Base-by-base conservation (phyloP, 2,888 invertebrate genomes). In the Terebella lapidaria region DNA sequence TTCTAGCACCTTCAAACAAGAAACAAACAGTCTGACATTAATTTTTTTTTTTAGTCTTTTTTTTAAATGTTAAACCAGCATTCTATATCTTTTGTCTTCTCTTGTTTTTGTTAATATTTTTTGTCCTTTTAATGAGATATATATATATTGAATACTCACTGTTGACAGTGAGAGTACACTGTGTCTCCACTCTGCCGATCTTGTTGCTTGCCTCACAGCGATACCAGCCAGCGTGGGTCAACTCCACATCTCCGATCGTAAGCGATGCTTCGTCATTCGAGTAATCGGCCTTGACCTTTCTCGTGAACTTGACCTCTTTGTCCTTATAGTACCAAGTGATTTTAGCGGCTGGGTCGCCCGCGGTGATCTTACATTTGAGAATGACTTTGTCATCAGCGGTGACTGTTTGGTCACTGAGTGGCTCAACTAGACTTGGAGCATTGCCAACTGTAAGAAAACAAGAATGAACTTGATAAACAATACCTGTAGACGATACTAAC, bases 241-340 rank as follows among this genome's bases (percentile, higher is more conserved):
- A 69, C 58, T 74, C 73, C 4, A 75, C 72, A 54, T 76, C 73
- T 59, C 73, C 88, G 70, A 94, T 88, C 30, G 87, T 87, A 57
- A 96, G 80, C 49, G 60, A 46, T 1, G 63, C 62, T 3, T 54
- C 49, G 30, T 10, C 71, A 53, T 74, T 72, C 68, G 87, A 86
- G 72, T 88, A 89, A 1, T 85, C 85, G 27, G 85, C 84, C 68
- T 81, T 84, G 59, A 79, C 83, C 35, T 84, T 83, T 68, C 84
- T 85, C 22, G 61, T 58, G 45, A 67, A 29, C 15, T 65, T 57
- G 55, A 89, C 81, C 42, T 83, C 79, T 71, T 85, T 84, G 30
- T 85, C 86, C 72, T 89, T 86, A 74, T 86, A 87, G 61, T 49
- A 81, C 83, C 83, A 68, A 20, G 29, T 47, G 20, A 67, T 35